Conservation (phyloP, 2,888 invertebrate genomes). For the Phorcus lineatus region DNA sequence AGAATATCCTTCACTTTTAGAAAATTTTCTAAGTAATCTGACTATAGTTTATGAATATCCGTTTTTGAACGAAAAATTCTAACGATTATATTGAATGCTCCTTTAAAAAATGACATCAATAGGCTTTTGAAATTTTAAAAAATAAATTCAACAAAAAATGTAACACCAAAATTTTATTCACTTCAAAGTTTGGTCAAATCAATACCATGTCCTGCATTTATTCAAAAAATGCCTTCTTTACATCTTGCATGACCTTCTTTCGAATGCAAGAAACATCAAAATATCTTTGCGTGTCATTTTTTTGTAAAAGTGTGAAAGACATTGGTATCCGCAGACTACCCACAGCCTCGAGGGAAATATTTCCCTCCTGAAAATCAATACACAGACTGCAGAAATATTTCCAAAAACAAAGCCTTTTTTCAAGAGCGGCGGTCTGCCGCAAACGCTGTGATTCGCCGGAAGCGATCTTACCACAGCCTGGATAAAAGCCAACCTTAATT, state of each 20-base stretch:
- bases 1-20: too few species aligned
- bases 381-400: neutral
- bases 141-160: too few species aligned
- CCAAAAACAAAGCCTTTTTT: constrained; percentile 21
- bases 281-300: neutral
- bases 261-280: neutral
- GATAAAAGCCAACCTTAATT: constrained; percentile 23
- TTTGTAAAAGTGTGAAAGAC: neutral
- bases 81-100: too few species aligned
- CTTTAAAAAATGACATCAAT: too few species aligned
- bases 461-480: constrained; percentile 15
- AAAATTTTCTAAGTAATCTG: too few species aligned
- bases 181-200: too few species aligned
- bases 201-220: too few species aligned
- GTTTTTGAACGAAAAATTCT: too few species aligned
- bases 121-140: too few species aligned
- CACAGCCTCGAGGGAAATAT: constrained; percentile 3
- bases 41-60: too few species aligned
- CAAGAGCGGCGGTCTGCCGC: constrained; percentile 21
- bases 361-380: constrained; percentile 14
- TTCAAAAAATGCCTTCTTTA: too few species aligned
- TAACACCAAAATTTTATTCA: too few species aligned
- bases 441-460: constrained; percentile 11
- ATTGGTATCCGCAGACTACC: neutral
- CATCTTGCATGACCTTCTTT: neutral